phyloP scores from a whole-genome alignment of 64 coral and sea anemone genomes.

The Exaiptasia diaphana region DNA sequence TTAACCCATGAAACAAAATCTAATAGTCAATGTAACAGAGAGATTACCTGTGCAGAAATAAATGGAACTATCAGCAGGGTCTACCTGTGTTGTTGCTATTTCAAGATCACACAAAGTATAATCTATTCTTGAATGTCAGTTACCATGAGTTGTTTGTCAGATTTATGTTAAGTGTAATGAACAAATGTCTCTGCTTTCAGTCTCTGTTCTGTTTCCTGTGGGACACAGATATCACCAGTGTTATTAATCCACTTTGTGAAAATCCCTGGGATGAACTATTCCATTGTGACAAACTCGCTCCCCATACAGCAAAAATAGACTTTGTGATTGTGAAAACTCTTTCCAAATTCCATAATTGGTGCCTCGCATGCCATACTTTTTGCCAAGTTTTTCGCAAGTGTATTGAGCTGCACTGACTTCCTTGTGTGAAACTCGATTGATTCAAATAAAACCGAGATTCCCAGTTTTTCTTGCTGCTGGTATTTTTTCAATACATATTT shows the following conservation, averaged over 20 bases:
- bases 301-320: neutral
- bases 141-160: slow-evolving; percentile 26
- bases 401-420: slow-evolving; percentile 34
- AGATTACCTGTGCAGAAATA: slow-evolving; percentile 51
- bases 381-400: slow-evolving; percentile 23
- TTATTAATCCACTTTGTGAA: slow-evolving; percentile 55
- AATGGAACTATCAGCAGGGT: slow-evolving; percentile 20
- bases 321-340: slow-evolving; percentile 25
- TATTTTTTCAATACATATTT: slow-evolving; percentile 50
- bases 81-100: slow-evolving; percentile 11
- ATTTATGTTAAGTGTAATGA: slow-evolving; percentile 49
- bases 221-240: neutral
- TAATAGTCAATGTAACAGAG: too few relatives aligned
- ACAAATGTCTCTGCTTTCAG: slow-evolving; percentile 57
- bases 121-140: slow-evolving; percentile 53
- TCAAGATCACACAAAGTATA: slow-evolving; percentile 51
- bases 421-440: slow-evolving; percentile 39
- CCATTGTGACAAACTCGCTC: slow-evolving; percentile 42
- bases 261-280: neutral
- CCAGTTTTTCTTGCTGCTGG: neutral
- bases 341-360: slow-evolving; percentile 20
- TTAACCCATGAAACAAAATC: too few relatives aligned
- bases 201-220: neutral
- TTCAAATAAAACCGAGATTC: slow-evolving; percentile 14
- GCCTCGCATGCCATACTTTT: slow-evolving; percentile 26